Evolutionary conservation across 1,140 invertebrate species (phyloP), one percentile per base, ranked within the genome.

Genomic region (Cotesia typhae): DNA sequence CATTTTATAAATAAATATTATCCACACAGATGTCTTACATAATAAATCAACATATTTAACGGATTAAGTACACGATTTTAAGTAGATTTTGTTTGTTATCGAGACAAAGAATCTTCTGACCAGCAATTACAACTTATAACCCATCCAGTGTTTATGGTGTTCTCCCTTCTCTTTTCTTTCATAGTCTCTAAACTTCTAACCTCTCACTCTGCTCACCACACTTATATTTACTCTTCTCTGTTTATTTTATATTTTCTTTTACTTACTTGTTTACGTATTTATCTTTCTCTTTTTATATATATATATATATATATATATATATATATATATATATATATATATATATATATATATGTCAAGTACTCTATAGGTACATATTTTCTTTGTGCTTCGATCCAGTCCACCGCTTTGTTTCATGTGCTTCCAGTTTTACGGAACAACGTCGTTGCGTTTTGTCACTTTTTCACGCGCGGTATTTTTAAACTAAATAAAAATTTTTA

Each of bases 141-240:
- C 41, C 41, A 47, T 47, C 41, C 66, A 71, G 60, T 80, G 78
- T 78, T 78, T 80, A 79, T 75, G 78, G 71, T 75, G 73, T 66
- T 67, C 63, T 65, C 36, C 57, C 55, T 66, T 61, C 52, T 47
- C 5, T 47, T 47, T 60, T 60, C 14, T 75, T 68, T 72, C 67
- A 28, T 28, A 28, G 28, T 63, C 60, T 69, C 71, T 67, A 63
- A 14, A 64, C n/a, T 53, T 36, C 53, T 59, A 36, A 64, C 70
- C 41, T 67, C 70, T 75, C 74, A 53, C 75, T 80, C 67, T 74
- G 59, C 28, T 38, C 69, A 73, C 68, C 68, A 35, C n/a, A 37
- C 37, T 7, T 72, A 52, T 71, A 71, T 72, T 69, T 74, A 63
- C 55, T 55, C 67, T 63, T 73, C 70, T 38, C 7, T 14, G 4